Conservation (phyloP, 2,888 invertebrate genomes). For the Brachypalpus laphriformis region DNA sequence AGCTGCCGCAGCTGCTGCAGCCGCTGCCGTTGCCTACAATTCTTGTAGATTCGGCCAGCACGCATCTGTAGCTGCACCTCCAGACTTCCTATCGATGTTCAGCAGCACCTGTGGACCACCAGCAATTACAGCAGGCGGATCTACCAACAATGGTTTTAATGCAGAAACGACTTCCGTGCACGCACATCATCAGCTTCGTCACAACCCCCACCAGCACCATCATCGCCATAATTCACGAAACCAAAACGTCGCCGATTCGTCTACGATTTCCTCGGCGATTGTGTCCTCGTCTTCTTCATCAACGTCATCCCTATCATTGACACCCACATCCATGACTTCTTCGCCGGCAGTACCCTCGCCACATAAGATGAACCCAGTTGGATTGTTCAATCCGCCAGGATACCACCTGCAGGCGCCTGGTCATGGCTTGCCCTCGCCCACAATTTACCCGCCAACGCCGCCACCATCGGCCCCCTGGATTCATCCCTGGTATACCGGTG, state of each 20-base stretch:
- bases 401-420: conserved; percentile 75
- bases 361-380: conserved; percentile 74
- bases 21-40: conserved; percentile 78
- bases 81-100: conserved; percentile 77
- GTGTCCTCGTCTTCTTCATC: conserved; percentile 74
- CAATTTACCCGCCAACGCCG: conserved; percentile 83
- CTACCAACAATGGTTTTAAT: conserved; percentile 56
- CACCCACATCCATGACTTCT: conserved; percentile 74
- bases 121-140: conserved; percentile 26
- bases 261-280: conserved; percentile 54
- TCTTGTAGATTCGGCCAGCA: conserved; percentile 73
- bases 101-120: conserved; percentile 67
- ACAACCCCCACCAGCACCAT: conserved; percentile 38
- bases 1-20: conserved; percentile 79
- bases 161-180: conserved; percentile 64
- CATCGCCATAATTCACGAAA: conserved; percentile 65
- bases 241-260: conserved; percentile 36
- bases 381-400: conserved; percentile 74
- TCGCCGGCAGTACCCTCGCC: conserved; percentile 74
- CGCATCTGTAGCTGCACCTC: conserved; percentile 40
- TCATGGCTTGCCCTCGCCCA: conserved; percentile 83
- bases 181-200: conserved; percentile 61
- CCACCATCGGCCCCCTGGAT: conserved; percentile 83
- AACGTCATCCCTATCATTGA: conserved; percentile 75
- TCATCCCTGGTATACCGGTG: conserved; percentile 83